Conservation (phyloP, 35 echinoderm and acorn worm genomes). For the Apostichopus parvimensis region DNA sequence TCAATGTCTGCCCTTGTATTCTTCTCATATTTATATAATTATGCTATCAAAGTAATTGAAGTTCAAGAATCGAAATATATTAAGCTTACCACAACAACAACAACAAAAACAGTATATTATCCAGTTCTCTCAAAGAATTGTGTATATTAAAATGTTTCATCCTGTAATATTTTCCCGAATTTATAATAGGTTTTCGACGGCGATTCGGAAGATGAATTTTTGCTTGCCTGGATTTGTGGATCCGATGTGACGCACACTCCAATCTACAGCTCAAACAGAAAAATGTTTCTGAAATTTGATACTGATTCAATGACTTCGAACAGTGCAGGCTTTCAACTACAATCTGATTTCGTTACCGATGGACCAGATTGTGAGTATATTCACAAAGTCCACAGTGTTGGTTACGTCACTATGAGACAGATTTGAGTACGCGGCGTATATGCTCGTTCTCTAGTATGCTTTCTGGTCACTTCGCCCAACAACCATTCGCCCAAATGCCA, state of each 20-base stretch:
- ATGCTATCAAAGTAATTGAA: too few species aligned
- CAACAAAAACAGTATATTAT: not conserved
- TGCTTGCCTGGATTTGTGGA: constrained; percentile 20
- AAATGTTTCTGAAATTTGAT: constrained; percentile 18
- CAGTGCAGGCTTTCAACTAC: not conserved
- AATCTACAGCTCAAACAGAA: not conserved
- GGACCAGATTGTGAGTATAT: not conserved
- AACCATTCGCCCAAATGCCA: too few species aligned
- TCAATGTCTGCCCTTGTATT: too few species aligned
- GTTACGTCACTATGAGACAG: too few species aligned
- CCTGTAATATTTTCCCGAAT: not conserved
- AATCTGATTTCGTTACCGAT: not conserved
- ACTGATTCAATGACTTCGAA: not conserved
- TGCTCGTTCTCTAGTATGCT: too few species aligned
- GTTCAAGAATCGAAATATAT: too few species aligned
- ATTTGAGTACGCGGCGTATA: too few species aligned
- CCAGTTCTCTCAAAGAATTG: not conserved
- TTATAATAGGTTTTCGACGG: constrained; percentile 2
- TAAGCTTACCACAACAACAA: too few species aligned
- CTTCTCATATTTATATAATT: too few species aligned
- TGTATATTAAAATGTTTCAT: not conserved
- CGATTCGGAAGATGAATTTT: not conserved
- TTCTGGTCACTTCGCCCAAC: too few species aligned
- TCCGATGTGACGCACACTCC: not conserved
- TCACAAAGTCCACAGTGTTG: too few species aligned